phyloP scores from a whole-genome alignment of 2,113 vertebrate species.

The Geococcyx californianus region DNA sequence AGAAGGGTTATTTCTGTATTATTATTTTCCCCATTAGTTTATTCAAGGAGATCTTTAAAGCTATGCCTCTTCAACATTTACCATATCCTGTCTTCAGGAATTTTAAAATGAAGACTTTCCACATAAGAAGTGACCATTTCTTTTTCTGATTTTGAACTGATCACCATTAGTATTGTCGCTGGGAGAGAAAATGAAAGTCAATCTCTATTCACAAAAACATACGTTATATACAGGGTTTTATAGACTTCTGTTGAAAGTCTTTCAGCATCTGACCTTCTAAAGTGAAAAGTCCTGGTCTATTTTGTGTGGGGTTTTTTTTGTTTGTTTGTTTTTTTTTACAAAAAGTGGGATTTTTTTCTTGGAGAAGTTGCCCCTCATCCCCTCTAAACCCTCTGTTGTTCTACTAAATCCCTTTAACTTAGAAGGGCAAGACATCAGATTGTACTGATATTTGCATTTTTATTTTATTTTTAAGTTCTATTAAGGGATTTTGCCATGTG shows the following conservation, averaged over 20 bases:
- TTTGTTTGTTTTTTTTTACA: background rate
- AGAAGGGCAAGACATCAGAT: background rate
- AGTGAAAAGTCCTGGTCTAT: background rate
- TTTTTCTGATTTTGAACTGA: background rate
- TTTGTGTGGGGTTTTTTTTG: no score
- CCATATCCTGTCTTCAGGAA: rapidly evolving
- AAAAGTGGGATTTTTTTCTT: background rate
- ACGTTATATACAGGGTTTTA: background rate
- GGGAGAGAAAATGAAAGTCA: background rate
- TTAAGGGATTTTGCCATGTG: background rate
- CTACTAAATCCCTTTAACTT: background rate
- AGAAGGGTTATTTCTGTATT: background rate
- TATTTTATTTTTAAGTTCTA: background rate
- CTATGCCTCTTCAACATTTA: background rate
- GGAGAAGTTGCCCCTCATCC: rapidly evolving
- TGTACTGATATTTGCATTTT: background rate
- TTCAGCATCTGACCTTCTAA: background rate
- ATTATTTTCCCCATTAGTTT: background rate
- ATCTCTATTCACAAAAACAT: background rate
- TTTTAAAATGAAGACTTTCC: background rate
- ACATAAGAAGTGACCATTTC: background rate
- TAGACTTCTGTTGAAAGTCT: background rate
- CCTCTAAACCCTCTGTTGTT: background rate
- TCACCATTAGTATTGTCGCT: background rate
- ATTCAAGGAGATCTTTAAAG: background rate